These are phyloP conservation scores for Siderastrea radians DNA, from an alignment of 92 coral and sea anemone genomes.

Conservation along the genomic window DNA sequence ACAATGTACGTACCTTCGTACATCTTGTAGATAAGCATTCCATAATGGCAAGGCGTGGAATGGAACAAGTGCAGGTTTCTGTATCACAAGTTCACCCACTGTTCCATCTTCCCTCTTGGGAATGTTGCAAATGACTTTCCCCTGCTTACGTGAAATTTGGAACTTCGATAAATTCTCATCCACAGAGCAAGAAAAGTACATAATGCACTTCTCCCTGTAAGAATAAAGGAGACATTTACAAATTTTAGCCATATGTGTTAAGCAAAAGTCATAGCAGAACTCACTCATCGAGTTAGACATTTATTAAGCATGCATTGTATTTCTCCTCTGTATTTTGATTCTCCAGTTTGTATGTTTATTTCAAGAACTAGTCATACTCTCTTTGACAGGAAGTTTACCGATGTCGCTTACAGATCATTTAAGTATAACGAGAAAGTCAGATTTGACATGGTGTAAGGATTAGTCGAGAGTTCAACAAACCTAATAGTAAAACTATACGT, in stretches of 20 bases:
- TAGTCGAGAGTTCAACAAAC: no score
- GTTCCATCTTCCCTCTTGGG: slow-evolving; percentile 47
- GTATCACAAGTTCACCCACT: slow-evolving; percentile 55
- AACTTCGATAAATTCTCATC: slow-evolving; percentile 40
- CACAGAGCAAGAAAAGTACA: slow-evolving; percentile 58
- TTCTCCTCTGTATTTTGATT: no score
- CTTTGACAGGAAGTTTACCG: no score
- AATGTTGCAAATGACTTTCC: slow-evolving; percentile 35
- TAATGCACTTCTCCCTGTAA: background rate
- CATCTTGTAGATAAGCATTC: slow-evolving; percentile 27
- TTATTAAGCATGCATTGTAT: background rate
- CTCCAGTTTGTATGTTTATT: no score
- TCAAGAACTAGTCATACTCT: no score
- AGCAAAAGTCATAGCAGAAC: no score
- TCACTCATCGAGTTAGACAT: no score
- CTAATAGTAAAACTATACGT: no score
- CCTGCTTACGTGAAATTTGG: slow-evolving; percentile 49
- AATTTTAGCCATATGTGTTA: background rate
- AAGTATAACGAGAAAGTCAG: no score
- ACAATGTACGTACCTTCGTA: background rate
- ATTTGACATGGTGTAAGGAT: no score
- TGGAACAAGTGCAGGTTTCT: slow-evolving; percentile 49
- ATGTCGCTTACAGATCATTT: no score
- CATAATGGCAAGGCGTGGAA: slow-evolving; percentile 55
- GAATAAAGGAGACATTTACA: background rate